These are phyloP conservation scores for Cerceris rybyensis DNA, from an alignment of 2,888 invertebrate genomes.

Conservation along the genomic window DNA sequence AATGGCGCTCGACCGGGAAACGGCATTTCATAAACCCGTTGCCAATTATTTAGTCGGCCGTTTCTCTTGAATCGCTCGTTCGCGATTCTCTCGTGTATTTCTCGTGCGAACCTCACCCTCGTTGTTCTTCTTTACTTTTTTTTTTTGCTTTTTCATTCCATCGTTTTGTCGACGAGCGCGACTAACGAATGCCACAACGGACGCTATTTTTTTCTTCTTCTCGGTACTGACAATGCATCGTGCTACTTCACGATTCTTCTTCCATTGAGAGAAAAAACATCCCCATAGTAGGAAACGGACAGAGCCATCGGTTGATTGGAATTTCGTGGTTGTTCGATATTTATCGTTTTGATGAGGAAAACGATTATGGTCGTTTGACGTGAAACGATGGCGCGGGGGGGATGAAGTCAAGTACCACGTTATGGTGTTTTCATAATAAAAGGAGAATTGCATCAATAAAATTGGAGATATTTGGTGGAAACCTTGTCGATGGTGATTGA, in stretches of 20 bases:
- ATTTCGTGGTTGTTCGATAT: conserved; percentile 37
- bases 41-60: conserved; percentile 59
- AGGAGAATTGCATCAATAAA: too few species aligned
- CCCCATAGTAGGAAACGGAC: not conserved
- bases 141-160: conserved; percentile 7
- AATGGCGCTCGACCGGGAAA: conserved; percentile 49
- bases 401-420: too few species aligned
- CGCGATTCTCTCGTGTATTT: not conserved
- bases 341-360: conserved; percentile 25
- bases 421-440: too few species aligned
- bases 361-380: too few species aligned
- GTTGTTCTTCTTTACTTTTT: not conserved
- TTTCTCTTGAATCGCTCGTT: conserved; percentile 34
- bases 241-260: conserved; percentile 30
- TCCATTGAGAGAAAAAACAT: conserved; percentile 17
- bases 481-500: too few species aligned
- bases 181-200: conserved; percentile 38
- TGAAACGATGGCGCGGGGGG: too few species aligned
- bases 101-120: not conserved
- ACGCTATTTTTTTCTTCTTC: not conserved
- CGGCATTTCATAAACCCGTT: conserved; percentile 49
- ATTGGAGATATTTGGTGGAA: too few species aligned
- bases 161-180: conserved; percentile 28
- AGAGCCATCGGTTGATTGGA: conserved; percentile 31
- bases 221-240: conserved; percentile 7